Conservation (phyloP, 2,113 vertebrate genomes). For the Atrichornis clamosus region DNA sequence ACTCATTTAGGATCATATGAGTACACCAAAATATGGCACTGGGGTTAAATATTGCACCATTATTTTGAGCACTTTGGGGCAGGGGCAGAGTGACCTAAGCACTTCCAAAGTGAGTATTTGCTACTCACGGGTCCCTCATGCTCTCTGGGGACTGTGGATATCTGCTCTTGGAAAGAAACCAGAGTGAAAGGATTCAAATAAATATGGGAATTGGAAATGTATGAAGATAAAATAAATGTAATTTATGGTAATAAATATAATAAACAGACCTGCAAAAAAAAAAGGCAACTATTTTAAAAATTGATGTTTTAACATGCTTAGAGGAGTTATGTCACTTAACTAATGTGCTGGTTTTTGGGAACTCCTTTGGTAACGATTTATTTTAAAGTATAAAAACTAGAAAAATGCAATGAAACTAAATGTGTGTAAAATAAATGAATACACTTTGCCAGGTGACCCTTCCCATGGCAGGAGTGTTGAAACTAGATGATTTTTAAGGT, state of each 20-base stretch:
- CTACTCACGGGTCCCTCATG: background rate
- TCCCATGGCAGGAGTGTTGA: accelerated
- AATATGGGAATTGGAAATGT: background rate
- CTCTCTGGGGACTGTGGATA: background rate
- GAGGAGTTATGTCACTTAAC: background rate
- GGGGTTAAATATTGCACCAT: background rate
- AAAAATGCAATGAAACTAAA: background rate
- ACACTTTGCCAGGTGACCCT: background rate
- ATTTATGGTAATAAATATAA: background rate
- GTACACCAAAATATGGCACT: background rate
- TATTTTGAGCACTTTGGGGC: background rate
- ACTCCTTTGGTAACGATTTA: background rate
- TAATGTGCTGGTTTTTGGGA: background rate
- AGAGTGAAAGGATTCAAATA: background rate
- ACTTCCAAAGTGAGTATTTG: background rate
- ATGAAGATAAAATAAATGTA: background rate
- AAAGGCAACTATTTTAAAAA: background rate
- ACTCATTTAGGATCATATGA: background rate
- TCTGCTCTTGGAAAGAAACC: background rate
- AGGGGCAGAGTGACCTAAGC: background rate
- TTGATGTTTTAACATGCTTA: background rate
- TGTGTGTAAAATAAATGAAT: background rate
- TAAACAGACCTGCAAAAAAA: background rate
- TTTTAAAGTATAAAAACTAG: background rate
- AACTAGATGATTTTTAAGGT: background rate